Evolutionary conservation across 2,888 invertebrate genomes (phyloP).

Genomic region (Cryptus armator): DNA sequence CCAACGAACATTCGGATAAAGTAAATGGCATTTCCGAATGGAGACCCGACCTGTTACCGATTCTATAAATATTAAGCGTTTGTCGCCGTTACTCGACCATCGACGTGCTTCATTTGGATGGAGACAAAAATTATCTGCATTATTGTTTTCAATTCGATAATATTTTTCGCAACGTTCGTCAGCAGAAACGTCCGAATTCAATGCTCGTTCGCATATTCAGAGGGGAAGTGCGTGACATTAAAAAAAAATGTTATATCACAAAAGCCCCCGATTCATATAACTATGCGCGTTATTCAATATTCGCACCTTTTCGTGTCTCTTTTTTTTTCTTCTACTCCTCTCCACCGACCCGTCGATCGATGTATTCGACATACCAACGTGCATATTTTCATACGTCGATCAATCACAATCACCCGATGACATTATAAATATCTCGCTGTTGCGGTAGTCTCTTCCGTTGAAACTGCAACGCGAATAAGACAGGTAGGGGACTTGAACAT

Average conservation of each 20-base stretch:
- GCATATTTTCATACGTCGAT: conserved; percentile 47
- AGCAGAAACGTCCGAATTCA: conserved; percentile 10
- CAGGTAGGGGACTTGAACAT: neutral
- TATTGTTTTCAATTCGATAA: neutral
- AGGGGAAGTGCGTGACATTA: neutral
- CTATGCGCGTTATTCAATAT: neutral
- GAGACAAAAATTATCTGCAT: neutral
- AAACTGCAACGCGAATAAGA: neutral
- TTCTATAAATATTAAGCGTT: neutral
- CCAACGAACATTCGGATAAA: neutral
- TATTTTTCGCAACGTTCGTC: conserved; percentile 21
- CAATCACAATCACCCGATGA: conserved; percentile 55
- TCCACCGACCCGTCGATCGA: conserved; percentile 30
- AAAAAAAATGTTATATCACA: conserved; percentile 31
- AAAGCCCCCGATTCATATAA: neutral
- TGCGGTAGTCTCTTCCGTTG: conserved; percentile 16
- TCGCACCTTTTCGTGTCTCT: neutral
- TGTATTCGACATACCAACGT: conserved; percentile 37
- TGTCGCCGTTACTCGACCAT: neutral
- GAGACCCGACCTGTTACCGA: neutral
- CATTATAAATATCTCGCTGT: conserved; percentile 45
- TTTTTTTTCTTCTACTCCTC: neutral
- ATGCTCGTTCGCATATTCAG: conserved; percentile 16
- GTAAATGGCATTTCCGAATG: neutral
- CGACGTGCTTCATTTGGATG: neutral